Conservation (phyloP, 2,888 invertebrate genomes). For the Drosophila melanocephala region DNA sequence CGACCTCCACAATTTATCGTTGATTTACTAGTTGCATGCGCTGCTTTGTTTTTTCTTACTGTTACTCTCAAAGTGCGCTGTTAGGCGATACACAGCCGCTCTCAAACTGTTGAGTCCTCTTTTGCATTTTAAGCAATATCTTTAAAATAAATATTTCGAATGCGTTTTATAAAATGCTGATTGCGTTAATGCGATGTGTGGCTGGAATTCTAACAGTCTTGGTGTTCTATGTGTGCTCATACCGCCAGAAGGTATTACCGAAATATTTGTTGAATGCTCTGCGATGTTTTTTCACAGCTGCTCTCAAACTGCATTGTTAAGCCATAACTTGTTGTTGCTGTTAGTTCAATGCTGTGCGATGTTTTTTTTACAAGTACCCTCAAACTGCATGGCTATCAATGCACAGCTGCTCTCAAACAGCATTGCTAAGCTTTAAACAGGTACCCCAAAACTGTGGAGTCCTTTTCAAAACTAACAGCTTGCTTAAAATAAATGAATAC, state of each 20-base stretch:
- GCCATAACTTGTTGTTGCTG: neutral
- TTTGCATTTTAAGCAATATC: neutral
- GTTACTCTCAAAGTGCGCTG: neutral
- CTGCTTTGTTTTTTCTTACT: neutral
- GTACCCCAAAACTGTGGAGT: neutral
- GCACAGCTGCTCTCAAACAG: conserved; percentile 10
- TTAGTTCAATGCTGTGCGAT: neutral
- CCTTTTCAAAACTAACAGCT: neutral
- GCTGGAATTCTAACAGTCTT: neutral
- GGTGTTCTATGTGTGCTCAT: neutral
- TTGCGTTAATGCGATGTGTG: neutral
- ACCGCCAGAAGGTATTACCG: neutral
- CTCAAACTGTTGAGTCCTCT: neutral
- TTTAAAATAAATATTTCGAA: neutral
- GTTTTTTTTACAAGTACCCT: neutral
- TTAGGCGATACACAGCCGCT: neutral
- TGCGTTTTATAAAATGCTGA: neutral
- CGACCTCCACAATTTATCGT: conserved; percentile 1
- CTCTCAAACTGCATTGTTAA: neutral
- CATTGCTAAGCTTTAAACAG: conserved; percentile 1
- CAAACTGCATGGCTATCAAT: conserved; percentile 1
- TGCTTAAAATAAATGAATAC: neutral
- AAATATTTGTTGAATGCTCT: neutral
- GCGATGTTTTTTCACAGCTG: neutral
- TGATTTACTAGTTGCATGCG: neutral